These are phyloP conservation scores for Sinelater perroti DNA, from an alignment of 2,888 invertebrate species.

Conservation along the genomic window DNA sequence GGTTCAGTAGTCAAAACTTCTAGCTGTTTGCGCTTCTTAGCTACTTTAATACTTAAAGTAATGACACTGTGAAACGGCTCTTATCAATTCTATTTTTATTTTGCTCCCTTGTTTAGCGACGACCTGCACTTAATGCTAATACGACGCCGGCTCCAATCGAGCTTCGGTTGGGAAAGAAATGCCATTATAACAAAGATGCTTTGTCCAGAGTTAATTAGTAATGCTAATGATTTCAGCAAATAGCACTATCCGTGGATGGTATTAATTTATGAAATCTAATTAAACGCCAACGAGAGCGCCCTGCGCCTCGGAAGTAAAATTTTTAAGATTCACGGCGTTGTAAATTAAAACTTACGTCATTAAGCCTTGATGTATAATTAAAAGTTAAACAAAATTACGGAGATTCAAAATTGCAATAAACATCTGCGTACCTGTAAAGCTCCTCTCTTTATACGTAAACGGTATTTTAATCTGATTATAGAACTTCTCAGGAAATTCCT, in stretches of 20 bases:
- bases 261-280: conserved; percentile 32
- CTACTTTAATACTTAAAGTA: conserved; percentile 16
- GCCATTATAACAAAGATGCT: not conserved
- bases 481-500: too few relatives aligned
- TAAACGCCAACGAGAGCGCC: conserved; percentile 21
- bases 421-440: conserved; percentile 31
- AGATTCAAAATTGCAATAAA: conserved; percentile 38
- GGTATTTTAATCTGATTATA: conserved; percentile 13
- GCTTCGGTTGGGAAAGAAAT: not conserved
- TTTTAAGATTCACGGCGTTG: conserved; percentile 35
- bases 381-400: conserved; percentile 38
- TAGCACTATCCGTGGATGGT: conserved; percentile 15
- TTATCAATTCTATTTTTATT: conserved; percentile 22
- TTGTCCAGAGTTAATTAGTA: conserved; percentile 16
- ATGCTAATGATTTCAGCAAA: conserved; percentile 22
- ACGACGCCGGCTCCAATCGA: conserved; percentile 3
- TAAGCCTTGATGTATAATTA: conserved; percentile 41
- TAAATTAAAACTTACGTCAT: conserved; percentile 44
- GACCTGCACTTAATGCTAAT: not conserved
- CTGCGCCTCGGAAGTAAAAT: conserved; percentile 27
- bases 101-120: conserved; percentile 7
- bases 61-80: conserved; percentile 20
- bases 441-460: conserved; percentile 17
- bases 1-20: conserved; percentile 12
- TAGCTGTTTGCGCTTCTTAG: conserved; percentile 14